Conservation (phyloP, 2,888 invertebrate species). For the Drosophila rellima region DNA sequence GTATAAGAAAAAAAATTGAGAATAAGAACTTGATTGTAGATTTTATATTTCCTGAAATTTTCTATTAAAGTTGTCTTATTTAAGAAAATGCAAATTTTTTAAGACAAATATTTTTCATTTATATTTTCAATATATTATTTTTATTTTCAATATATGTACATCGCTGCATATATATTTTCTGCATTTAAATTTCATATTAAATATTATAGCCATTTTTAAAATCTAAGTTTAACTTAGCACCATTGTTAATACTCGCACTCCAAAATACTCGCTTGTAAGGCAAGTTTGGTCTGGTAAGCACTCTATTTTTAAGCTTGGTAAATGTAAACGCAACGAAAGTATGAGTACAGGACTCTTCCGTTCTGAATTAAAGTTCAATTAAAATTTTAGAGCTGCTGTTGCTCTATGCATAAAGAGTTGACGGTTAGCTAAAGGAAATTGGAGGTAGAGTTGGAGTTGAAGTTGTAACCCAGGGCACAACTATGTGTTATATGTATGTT, state of each 20-base stretch:
- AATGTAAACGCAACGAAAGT: conserved; percentile 5
- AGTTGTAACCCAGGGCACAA: conserved; percentile 35
- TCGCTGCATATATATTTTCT: too few relatives aligned
- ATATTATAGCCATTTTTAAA: too few relatives aligned
- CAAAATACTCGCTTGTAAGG: background rate
- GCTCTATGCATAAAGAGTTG: conserved; percentile 67
- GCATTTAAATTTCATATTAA: too few relatives aligned
- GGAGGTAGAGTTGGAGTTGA: background rate
- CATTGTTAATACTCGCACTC: too few relatives aligned
- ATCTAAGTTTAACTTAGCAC: background rate
- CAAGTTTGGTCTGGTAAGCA: conserved; percentile 24
- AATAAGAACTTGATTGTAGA: too few relatives aligned
- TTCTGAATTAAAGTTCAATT: conserved; percentile 65
- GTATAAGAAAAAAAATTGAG: too few relatives aligned
- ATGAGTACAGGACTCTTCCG: conserved; percentile 35
- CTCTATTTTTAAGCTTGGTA: conserved; percentile 11
- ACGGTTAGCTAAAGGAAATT: conserved; percentile 21
- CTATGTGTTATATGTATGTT: conserved; percentile 10
- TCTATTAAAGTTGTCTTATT: too few relatives aligned
- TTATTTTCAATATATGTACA: too few relatives aligned
- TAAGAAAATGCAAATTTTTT: too few relatives aligned
- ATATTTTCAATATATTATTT: too few relatives aligned
- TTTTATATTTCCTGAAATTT: too few relatives aligned
- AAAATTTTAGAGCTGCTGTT: conserved; percentile 25
- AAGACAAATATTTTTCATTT: too few relatives aligned